phyloP scores from a whole-genome alignment of 2,888 invertebrate species.

The Perithous albicinctus region DNA sequence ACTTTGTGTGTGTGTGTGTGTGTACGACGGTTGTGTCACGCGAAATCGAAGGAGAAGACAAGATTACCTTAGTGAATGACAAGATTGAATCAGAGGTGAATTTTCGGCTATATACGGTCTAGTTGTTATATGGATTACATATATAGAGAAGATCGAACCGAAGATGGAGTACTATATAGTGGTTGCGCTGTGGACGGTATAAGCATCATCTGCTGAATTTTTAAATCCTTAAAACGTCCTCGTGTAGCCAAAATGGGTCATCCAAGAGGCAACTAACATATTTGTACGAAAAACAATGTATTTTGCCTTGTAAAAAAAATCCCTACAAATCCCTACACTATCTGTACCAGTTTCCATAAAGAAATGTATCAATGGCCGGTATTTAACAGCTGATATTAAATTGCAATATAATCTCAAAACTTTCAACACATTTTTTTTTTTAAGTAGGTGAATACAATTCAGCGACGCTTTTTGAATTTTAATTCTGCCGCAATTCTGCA shows the following conservation, averaged over 20 bases:
- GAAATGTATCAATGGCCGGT: too few relatives aligned
- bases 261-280: neutral
- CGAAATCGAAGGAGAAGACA: constrained; percentile 36
- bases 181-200: constrained; percentile 27
- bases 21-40: constrained; percentile 6
- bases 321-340: too few relatives aligned
- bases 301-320: too few relatives aligned
- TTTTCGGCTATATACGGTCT: constrained; percentile 39
- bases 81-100: constrained; percentile 30
- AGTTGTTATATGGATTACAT: constrained; percentile 18
- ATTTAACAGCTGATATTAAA: too few relatives aligned
- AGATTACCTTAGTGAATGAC: constrained; percentile 47
- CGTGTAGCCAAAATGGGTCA: constrained; percentile 1
- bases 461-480: too few relatives aligned
- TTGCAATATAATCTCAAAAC: too few relatives aligned
- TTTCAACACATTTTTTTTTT: too few relatives aligned
- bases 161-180: constrained; percentile 34
- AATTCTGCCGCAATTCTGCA: too few relatives aligned
- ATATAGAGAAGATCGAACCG: constrained; percentile 38
- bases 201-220: constrained; percentile 45
- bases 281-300: neutral
- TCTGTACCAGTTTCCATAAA: too few relatives aligned
- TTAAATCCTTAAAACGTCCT: constrained; percentile 24
- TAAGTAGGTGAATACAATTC: too few relatives aligned
- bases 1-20: neutral